phyloP scores from a whole-genome alignment of 30 jellyfish, hydroid and myxozoan species.

The Pelagia noctiluca region DNA sequence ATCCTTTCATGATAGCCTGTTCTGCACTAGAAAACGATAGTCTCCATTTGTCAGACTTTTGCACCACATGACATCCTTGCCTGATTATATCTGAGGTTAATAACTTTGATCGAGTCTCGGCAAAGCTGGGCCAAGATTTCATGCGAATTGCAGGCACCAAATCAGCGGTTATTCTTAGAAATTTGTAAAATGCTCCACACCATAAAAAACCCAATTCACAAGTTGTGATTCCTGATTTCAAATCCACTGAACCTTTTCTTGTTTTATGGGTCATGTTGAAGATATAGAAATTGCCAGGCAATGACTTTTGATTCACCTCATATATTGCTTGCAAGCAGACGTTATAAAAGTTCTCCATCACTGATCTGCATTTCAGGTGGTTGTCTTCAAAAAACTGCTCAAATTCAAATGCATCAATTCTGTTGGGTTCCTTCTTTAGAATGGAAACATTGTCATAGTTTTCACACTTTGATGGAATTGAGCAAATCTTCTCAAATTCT shows the following conservation, averaged over 20 bases:
- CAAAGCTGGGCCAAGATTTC: constrained; percentile 9
- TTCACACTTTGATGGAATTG: too few species aligned
- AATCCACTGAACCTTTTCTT: not conserved
- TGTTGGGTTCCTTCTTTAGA: too few species aligned
- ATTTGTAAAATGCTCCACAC: constrained; percentile 43
- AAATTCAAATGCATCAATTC: too few species aligned
- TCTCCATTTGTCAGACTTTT: constrained; percentile 25
- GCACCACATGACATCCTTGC: constrained; percentile 43
- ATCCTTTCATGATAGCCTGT: constrained; percentile 7
- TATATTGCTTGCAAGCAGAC: constrained; percentile 13
- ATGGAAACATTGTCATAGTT: too few species aligned
- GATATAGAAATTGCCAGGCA: not conserved
- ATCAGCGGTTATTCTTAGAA: constrained; percentile 26
- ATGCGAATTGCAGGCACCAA: constrained; percentile 37
- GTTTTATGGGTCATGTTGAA: constrained; percentile 14
- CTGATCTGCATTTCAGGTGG: not conserved
- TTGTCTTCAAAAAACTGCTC: constrained; percentile 1
- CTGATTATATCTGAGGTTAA: not conserved
- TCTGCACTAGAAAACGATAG: constrained; percentile 46
- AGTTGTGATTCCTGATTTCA: constrained; percentile 24
- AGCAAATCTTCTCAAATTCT: too few species aligned
- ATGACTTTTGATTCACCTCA: not conserved
- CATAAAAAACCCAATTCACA: constrained; percentile 38
- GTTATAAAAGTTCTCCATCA: constrained; percentile 16
- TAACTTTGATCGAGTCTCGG: not conserved